Percentiles rank a stretch among this genome's conserved stretches.
Evolutionary conservation across 2,113 vertebrate species (phyloP).

Genomic region (Poicephalus gulielmi): DNA sequence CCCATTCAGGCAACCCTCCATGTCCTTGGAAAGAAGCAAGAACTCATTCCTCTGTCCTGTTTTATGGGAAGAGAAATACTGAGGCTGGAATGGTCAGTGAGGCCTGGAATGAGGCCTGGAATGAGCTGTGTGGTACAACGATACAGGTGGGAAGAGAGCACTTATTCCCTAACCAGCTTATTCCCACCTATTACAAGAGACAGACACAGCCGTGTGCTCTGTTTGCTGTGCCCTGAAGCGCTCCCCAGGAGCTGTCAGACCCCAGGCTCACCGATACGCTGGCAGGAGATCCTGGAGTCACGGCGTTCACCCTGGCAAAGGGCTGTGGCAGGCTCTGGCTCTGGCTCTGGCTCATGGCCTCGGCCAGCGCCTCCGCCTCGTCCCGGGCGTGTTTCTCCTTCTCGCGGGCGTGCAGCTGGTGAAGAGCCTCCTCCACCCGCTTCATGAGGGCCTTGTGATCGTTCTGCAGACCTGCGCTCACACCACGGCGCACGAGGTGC

Average conservation of each 20-base stretch:
- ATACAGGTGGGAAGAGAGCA: not conserved
- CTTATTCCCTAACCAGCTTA: not conserved
- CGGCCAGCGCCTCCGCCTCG: constrained; percentile 70
- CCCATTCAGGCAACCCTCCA: not conserved
- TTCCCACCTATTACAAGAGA: no score
- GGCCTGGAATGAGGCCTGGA: not conserved
- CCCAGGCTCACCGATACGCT: constrained; percentile 79
- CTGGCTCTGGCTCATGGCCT: constrained; percentile 66
- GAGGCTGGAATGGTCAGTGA: not conserved
- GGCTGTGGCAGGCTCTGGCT: constrained; percentile 59
- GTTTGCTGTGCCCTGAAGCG: not conserved
- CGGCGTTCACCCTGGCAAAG: constrained; percentile 86
- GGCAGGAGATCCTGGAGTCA: constrained; percentile 88
- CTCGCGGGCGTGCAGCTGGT: constrained; percentile 87
- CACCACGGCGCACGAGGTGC: not conserved
- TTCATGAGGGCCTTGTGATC: constrained; percentile 94
- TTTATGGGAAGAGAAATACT: not conserved
- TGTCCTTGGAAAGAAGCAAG: not conserved
- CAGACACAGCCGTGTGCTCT: not conserved
- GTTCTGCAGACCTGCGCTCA: constrained; percentile 88
- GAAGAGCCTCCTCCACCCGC: constrained; percentile 92
- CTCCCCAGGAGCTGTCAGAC: not conserved
- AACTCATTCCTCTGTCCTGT: not conserved
- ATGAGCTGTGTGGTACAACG: not conserved
- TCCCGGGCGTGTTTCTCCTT: constrained; percentile 85